Conservation (phyloP, 92 coral and sea anemone species). For the Diadumene lineata region DNA sequence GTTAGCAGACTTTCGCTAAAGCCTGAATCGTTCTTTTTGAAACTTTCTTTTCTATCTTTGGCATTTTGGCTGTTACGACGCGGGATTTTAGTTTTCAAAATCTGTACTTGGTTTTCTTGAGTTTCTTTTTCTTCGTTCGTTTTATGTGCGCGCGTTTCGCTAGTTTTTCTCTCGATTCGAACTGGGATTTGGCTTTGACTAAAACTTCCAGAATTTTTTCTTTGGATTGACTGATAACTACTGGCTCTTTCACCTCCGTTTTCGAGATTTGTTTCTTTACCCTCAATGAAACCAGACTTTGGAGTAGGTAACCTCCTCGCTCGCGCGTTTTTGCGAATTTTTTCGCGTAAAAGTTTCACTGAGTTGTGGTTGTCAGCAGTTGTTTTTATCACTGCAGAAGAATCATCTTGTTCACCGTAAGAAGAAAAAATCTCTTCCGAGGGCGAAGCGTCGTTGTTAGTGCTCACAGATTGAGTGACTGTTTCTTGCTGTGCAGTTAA, state of each 20-base stretch:
- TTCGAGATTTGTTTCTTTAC: background rate
- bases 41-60: background rate
- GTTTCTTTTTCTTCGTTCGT: constrained; percentile 2
- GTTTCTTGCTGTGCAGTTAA: background rate
- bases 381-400: background rate
- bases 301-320: constrained; percentile 14
- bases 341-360: constrained; percentile 33
- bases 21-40: background rate
- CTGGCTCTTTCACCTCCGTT: background rate
- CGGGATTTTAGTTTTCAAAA: constrained; percentile 17
- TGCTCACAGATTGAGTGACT: background rate
- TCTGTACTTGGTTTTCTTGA: background rate
- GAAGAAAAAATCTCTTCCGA: constrained; percentile 36
- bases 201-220: constrained; percentile 4
- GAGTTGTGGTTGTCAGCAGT: constrained; percentile 11
- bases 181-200: constrained; percentile 10
- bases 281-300: background rate
- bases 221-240: background rate
- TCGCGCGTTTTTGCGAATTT: constrained; percentile 24
- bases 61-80: constrained; percentile 20
- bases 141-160: background rate
- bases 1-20: constrained; percentile 3
- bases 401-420: constrained; percentile 16
- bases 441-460: background rate
- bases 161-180: background rate